Evolutionary conservation across 2,888 invertebrate species (phyloP).

Genomic region (Machimus atricapillus): DNA sequence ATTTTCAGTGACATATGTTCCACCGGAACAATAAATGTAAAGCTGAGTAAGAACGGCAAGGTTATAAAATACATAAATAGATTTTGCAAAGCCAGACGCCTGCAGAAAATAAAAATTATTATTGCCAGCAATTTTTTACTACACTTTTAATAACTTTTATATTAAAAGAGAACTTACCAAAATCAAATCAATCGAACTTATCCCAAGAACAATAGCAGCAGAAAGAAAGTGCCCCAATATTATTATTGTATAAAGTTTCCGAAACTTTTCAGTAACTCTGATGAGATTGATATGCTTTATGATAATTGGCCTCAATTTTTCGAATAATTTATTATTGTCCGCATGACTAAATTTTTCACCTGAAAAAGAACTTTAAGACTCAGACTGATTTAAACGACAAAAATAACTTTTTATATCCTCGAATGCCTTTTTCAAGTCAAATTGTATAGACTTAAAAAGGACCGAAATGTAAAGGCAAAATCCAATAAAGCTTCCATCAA

Average conservation of each 20-base stretch:
- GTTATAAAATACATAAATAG: conserved; percentile 41
- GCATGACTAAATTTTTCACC: neutral
- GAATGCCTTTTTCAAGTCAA: neutral
- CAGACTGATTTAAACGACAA: neutral
- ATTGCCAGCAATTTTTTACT: no score
- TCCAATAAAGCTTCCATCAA: conserved; percentile 43
- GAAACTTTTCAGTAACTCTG: conserved; percentile 47
- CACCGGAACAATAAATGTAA: conserved; percentile 42
- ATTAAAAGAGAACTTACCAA: conserved; percentile 52
- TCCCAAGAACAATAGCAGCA: conserved; percentile 58
- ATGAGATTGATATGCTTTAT: neutral
- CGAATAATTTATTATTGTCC: neutral
- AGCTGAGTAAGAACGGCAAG: conserved; percentile 39
- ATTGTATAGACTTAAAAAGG: conserved; percentile 28
- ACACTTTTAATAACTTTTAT: no score
- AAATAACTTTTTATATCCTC: neutral
- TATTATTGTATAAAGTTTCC: conserved; percentile 55
- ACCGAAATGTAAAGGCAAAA: conserved; percentile 40
- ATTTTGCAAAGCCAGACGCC: conserved; percentile 30
- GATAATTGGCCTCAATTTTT: neutral
- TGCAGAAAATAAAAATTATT: neutral
- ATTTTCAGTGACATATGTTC: conserved; percentile 15
- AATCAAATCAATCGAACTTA: conserved; percentile 58
- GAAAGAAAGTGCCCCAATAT: conserved; percentile 59
- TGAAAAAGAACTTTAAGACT: neutral